Conservation (phyloP, 2,113 vertebrate species). For the Calidris pygmaea region DNA sequence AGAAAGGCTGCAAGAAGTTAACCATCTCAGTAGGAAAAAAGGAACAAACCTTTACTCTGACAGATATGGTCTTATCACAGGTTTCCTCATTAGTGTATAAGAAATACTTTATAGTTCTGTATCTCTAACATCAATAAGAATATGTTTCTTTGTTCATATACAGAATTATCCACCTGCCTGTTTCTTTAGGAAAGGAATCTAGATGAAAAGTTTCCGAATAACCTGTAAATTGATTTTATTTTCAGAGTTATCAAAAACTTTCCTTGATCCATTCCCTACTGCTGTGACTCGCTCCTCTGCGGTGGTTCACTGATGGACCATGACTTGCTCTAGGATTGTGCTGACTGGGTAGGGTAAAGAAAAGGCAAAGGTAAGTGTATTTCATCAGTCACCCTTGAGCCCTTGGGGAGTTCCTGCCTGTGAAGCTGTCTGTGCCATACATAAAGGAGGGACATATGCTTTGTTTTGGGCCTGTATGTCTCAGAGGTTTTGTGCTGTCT, state of each 20-base stretch:
- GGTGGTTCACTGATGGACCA: not conserved
- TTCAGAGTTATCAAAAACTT: not conserved
- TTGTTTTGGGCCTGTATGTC: not conserved
- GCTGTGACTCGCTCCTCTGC: not conserved
- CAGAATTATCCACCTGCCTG: not conserved
- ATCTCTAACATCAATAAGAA: not conserved
- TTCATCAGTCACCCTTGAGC: not conserved
- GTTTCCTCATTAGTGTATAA: not conserved
- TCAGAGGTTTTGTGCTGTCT: not conserved
- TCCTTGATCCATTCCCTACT: not conserved
- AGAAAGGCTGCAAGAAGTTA: constrained; percentile 31
- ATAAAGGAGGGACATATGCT: not conserved
- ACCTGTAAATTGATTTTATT: not conserved
- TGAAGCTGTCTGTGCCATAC: not conserved
- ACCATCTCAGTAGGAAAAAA: constrained; percentile 15
- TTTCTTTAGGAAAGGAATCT: not conserved
- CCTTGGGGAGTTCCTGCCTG: not conserved
- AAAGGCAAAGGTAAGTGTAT: not conserved
- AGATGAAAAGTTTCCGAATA: not conserved
- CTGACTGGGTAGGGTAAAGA: not conserved
- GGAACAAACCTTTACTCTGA: constrained; percentile 28
- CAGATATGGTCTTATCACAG: not conserved
- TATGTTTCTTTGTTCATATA: not conserved
- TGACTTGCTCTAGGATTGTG: not conserved
- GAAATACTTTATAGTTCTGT: not conserved